These are phyloP conservation scores for Cercocebus atys DNA, from an alignment of 2,113 vertebrate species.

Conservation along the genomic window DNA sequence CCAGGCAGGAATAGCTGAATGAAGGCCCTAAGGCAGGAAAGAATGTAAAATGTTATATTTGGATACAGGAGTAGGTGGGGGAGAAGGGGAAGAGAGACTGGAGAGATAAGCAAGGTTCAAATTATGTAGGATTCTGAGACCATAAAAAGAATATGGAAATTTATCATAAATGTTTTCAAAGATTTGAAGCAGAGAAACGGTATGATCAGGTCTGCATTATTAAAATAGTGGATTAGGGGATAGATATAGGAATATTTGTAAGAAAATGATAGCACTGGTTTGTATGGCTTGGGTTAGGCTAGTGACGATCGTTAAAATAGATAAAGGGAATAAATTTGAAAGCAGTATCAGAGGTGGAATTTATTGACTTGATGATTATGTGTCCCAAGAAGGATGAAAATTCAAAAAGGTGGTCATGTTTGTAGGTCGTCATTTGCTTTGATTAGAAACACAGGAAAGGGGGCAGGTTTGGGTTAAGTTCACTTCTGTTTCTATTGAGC, in stretches of 20 bases:
- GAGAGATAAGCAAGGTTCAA: background rate
- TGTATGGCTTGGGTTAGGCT: background rate
- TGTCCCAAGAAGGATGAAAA: background rate
- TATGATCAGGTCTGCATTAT: background rate
- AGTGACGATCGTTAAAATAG: background rate
- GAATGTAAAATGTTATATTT: slow-evolving; percentile 26
- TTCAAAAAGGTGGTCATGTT: background rate
- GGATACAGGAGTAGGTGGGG: background rate
- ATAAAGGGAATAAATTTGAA: background rate
- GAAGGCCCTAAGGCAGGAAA: background rate
- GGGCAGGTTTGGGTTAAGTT: background rate
- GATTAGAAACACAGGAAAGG: background rate
- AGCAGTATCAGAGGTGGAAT: background rate
- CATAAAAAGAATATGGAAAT: slow-evolving; percentile 29
- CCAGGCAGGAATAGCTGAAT: background rate
- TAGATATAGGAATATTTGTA: background rate
- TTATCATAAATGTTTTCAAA: slow-evolving; percentile 2
- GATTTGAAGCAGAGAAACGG: slow-evolving; percentile 9
- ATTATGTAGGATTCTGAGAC: background rate
- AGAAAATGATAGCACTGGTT: background rate
- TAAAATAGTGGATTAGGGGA: background rate
- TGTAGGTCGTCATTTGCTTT: background rate
- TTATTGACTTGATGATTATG: background rate
- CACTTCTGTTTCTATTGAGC: background rate
- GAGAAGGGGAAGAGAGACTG: background rate